Conservation (phyloP, 2,113 vertebrate genomes). For the Vanacampus margaritifer region DNA sequence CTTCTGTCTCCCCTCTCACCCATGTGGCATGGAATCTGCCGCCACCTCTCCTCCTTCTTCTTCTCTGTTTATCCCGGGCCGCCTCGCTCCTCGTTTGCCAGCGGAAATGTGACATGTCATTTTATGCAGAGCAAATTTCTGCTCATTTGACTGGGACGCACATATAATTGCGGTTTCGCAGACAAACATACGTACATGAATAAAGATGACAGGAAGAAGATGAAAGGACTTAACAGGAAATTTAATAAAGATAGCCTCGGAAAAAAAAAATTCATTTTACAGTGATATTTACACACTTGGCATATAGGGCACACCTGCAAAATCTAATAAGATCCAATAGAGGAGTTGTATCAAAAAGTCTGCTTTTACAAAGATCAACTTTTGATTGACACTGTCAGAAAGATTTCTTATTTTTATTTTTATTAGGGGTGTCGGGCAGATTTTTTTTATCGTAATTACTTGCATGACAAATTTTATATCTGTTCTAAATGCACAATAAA, state of each 20-base stretch:
- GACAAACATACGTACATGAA: neutral
- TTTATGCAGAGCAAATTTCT: slow-evolving; percentile 2
- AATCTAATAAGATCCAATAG: neutral
- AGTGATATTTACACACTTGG: neutral
- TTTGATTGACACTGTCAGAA: neutral
- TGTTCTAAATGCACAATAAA: too few relatives aligned
- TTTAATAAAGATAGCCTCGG: neutral
- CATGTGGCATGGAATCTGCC: slow-evolving; percentile 81
- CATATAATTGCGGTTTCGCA: slow-evolving; percentile 2
- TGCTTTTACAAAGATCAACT: neutral
- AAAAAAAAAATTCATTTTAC: slow-evolving; percentile 2
- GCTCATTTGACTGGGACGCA: slow-evolving; percentile 1
- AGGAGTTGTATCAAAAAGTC: too few relatives aligned
- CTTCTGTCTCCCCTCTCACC: slow-evolving; percentile 35
- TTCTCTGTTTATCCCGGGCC: slow-evolving; percentile 28
- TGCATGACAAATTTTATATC: too few relatives aligned
- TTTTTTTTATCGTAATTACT: too few relatives aligned
- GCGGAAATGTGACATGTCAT: slow-evolving; percentile 55
- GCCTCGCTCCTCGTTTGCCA: slow-evolving; percentile 13
- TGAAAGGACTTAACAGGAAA: neutral
- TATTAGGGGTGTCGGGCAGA: too few relatives aligned
- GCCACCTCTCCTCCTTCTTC: slow-evolving; percentile 70
- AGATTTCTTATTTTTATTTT: too few relatives aligned
- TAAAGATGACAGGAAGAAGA: neutral
- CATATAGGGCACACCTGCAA: neutral